A percentile compares a stretch with the other conserved stretches of the same genome.
These are phyloP conservation scores for Eupristina koningsbergeri DNA, from an alignment of 1,140 invertebrate genomes.

Conservation along the genomic window DNA sequence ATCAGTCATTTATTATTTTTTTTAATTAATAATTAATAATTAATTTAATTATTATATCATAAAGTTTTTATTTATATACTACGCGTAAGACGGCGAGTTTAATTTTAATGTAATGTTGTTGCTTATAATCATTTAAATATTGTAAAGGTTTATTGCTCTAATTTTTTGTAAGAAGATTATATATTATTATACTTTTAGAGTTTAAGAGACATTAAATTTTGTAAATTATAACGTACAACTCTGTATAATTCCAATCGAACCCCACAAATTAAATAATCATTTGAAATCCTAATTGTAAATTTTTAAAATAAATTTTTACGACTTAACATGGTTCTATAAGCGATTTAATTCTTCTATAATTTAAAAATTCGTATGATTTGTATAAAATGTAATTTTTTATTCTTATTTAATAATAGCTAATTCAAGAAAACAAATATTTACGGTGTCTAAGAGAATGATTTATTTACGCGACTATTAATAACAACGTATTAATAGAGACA, in stretches of 20 bases:
- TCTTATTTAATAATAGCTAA: too few species aligned
- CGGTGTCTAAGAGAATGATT: too few species aligned
- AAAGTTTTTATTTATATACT: slow-evolving; percentile 6
- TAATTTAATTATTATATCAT: neutral
- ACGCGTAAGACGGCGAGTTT: neutral
- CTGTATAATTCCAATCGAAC: slow-evolving; percentile 35
- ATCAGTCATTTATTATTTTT: slow-evolving; percentile 29
- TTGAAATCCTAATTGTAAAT: neutral
- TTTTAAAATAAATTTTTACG: neutral
- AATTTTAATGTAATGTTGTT: too few species aligned
- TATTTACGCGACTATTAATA: too few species aligned
- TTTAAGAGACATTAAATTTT: neutral
- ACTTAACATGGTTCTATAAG: neutral
- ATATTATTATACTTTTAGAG: too few species aligned
- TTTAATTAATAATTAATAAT: slow-evolving; percentile 17
- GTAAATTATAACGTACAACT: slow-evolving; percentile 32
- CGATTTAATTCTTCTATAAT: neutral
- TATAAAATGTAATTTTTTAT: too few species aligned
- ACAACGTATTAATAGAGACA: too few species aligned
- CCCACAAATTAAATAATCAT: slow-evolving; percentile 22
- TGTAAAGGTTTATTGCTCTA: neutral
- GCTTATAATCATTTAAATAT: neutral
- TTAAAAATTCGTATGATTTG: slow-evolving; percentile 14
- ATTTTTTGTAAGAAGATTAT: neutral
- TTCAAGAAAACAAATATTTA: too few species aligned